These are phyloP conservation scores for Hermaeophaga mercurialis DNA, from an alignment of 2,888 invertebrate species.

Conservation along the genomic window DNA sequence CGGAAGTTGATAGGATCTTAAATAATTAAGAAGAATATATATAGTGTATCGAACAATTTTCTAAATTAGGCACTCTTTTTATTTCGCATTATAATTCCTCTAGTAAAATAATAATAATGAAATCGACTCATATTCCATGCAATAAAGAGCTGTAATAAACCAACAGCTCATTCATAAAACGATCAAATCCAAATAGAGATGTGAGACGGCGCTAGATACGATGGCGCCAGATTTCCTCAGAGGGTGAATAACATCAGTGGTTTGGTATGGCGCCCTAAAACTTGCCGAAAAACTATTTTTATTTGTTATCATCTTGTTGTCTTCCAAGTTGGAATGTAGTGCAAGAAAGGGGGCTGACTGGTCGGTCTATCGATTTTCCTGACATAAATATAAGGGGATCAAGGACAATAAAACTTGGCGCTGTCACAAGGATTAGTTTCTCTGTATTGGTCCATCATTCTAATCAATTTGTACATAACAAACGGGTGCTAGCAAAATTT, in stretches of 20 bases:
- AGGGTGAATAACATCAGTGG: slow-evolving; percentile 18
- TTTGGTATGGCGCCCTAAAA: slow-evolving; percentile 36
- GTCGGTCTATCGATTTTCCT: slow-evolving; percentile 29
- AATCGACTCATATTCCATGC: slow-evolving; percentile 16
- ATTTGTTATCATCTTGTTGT: slow-evolving; percentile 26
- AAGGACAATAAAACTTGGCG: slow-evolving; percentile 32
- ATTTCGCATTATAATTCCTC: background rate
- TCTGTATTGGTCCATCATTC: no score
- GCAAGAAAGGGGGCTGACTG: slow-evolving; percentile 36
- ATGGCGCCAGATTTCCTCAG: slow-evolving; percentile 17
- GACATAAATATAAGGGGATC: slow-evolving; percentile 32
- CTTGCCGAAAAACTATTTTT: slow-evolving; percentile 37
- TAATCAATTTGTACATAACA: no score
- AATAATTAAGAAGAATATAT: no score
- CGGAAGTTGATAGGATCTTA: no score
- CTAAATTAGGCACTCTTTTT: no score
- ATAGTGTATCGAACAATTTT: no score
- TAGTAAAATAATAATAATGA: slow-evolving; percentile 22
- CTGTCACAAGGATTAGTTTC: slow-evolving; percentile 9
- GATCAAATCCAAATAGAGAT: slow-evolving; percentile 36
- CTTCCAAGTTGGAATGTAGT: slow-evolving; percentile 13
- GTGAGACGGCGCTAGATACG: slow-evolving; percentile 17
- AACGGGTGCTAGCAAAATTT: no score
- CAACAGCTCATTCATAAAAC: slow-evolving; percentile 17
- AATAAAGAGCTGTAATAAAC: slow-evolving; percentile 14